A percentile compares a stretch with the other conserved stretches of the same genome.
These are phyloP conservation scores for Rhizoglyphus robini DNA, from an alignment of 1,140 invertebrate species.

Conservation along the genomic window DNA sequence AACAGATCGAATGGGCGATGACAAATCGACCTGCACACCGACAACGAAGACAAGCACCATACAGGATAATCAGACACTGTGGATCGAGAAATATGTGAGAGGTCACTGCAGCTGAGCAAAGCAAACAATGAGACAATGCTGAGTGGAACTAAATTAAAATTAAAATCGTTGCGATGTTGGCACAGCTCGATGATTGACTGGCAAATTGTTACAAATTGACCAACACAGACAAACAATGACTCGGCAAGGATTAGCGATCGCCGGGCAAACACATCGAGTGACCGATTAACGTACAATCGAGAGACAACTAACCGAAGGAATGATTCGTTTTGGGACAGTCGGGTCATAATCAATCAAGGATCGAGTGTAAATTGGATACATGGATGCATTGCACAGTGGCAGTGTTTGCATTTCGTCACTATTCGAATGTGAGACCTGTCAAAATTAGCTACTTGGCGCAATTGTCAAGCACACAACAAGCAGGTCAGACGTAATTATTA, in stretches of 20 bases:
- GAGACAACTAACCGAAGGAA: not conserved
- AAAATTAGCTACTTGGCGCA: not conserved
- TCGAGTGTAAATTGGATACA: not conserved
- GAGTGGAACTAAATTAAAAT: conserved; percentile 4
- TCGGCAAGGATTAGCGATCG: not conserved
- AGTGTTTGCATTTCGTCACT: too few relatives aligned
- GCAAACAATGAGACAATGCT: not conserved
- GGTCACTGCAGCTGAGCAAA: too few relatives aligned
- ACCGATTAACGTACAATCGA: not conserved
- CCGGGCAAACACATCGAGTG: not conserved
- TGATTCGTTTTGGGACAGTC: too few relatives aligned
- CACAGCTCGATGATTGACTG: not conserved
- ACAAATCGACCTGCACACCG: not conserved
- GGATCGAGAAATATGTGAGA: too few relatives aligned
- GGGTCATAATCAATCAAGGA: conserved; percentile 6
- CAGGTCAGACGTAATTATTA: conserved; percentile 11
- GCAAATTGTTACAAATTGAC: conserved; percentile 14
- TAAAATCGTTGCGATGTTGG: not conserved
- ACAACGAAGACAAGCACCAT: not conserved
- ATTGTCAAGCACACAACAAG: too few relatives aligned
- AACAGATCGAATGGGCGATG: not conserved
- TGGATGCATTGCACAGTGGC: too few relatives aligned
- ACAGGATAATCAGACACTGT: too few relatives aligned
- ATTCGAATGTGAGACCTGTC: too few relatives aligned
- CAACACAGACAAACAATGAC: not conserved